Conservation (phyloP, 2,797 vertebrate genomes). For the Parambassis ranga region DNA sequence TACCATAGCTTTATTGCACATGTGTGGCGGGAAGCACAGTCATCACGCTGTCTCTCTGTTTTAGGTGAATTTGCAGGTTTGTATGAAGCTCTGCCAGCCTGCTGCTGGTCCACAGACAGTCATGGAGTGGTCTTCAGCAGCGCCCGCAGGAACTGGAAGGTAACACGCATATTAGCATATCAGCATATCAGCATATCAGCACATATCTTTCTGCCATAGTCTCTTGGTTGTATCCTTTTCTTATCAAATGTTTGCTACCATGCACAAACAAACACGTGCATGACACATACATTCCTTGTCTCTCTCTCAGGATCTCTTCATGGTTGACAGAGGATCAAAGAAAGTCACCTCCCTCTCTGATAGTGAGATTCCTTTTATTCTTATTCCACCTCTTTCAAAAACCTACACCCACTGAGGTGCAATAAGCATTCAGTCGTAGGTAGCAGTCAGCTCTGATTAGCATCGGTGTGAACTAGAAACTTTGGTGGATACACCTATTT, state of each 20-base stretch:
- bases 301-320: constrained; percentile 79
- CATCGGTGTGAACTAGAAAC: too few species aligned
- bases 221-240: background rate
- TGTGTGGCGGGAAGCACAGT: too few species aligned
- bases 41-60: background rate
- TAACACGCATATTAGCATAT: too few species aligned
- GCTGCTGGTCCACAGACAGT: constrained; percentile 85
- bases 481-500: too few species aligned
- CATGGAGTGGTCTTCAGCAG: constrained; percentile 80
- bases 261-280: background rate
- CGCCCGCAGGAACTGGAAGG: constrained; percentile 81
- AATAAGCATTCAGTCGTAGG: too few species aligned
- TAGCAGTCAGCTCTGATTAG: too few species aligned
- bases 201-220: background rate
- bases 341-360: constrained; percentile 77
- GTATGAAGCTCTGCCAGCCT: constrained; percentile 65
- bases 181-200: too few species aligned
- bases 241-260: background rate
- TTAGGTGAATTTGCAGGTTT: constrained; percentile 81
- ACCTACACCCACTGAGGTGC: too few species aligned
- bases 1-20: too few species aligned
- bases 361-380: constrained; percentile 69
- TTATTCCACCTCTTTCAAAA: constrained; percentile 30
- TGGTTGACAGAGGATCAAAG: constrained; percentile 75
- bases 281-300: background rate